Conservation (phyloP, 2,888 invertebrate species). For the Quadriops clusia region DNA sequence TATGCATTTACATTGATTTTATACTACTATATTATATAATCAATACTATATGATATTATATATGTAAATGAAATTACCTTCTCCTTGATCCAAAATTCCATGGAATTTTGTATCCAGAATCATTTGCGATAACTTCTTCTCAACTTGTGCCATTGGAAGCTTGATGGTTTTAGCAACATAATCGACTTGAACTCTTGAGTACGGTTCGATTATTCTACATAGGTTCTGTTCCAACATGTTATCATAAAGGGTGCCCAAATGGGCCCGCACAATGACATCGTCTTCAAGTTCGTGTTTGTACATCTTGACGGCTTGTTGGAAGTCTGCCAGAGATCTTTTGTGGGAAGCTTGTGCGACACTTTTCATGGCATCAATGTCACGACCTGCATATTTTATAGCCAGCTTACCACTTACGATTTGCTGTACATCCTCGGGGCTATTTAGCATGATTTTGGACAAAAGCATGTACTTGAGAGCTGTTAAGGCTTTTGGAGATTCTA, state of each 20-base stretch:
- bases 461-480: constrained; percentile 99
- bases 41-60: too few relatives aligned
- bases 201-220: constrained; percentile 97
- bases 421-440: constrained; percentile 91
- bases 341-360: constrained; percentile 93
- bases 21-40: too few relatives aligned
- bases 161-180: constrained; percentile 88
- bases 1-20: too few relatives aligned
- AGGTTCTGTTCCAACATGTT: constrained; percentile 99
- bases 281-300: constrained; percentile 85
- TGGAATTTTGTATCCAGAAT: constrained; percentile 95
- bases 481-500: constrained; percentile 82
- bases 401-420: constrained; percentile 93
- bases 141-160: constrained; percentile 81
- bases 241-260: constrained; percentile 92
- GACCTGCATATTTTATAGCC: constrained; percentile 91
- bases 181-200: constrained; percentile 88
- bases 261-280: constrained; percentile 94
- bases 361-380: constrained; percentile 96
- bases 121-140: constrained; percentile 99
- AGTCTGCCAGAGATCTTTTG: constrained; percentile 92
- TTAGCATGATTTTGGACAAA: constrained; percentile 95
- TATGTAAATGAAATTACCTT: too few relatives aligned
- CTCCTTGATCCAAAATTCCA: constrained; percentile 97
- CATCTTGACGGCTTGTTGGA: constrained; percentile 77